Evolutionary conservation across 1,140 invertebrate species (phyloP), one percentile per base, ranked within the genome.

Genomic region (Cyrtorhinus lividipennis): DNA sequence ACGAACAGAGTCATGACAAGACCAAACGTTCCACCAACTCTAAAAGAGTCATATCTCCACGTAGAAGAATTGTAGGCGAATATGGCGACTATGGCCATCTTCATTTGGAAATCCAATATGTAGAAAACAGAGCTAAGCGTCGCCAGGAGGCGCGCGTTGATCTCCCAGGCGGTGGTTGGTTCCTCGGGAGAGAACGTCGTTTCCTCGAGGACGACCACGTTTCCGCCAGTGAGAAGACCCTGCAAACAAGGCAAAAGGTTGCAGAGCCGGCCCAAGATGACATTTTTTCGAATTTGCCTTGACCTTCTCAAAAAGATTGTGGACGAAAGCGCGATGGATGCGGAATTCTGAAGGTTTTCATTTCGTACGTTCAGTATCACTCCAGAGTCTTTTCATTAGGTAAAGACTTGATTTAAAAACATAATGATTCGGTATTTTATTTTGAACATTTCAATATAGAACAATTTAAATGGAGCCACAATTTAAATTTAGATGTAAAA

Each of bases 121-220:
- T 15, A 53, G 48, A 53, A 53, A 20, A 53, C 48, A 3, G 48
- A 53, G 48, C 12, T 53, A 20, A 53, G 48, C 10, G 48, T 53
- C 20, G 48, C 10, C 10, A 53, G 48, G 48, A 53, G 48, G 18
- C 48, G 48, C 10, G 12, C 48, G 48, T 53, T 53, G 20, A 53
- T 53, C 20, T 53, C 48, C 48, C 48, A 53, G 10, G 48, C 10
- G 20, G 48, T 53, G 10, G 48, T 13, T 13, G 48, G 48, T 20
- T 53, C 48, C 48, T 53, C 48, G 48, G 48, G 48, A 53, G 48
- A 53, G 20, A 53, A 53, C 5, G 48, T 53, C 48, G 48, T 10
- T 8, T 53, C 48, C 48, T 53, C 48, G 20, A 53, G 48, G 20
- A 53, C 20, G 8, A 53, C 12, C 48, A 53, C 10, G 20, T 22